Evolutionary conservation across 2,888 invertebrate genomes (phyloP).

Genomic region (Aspidapion aeneum): DNA sequence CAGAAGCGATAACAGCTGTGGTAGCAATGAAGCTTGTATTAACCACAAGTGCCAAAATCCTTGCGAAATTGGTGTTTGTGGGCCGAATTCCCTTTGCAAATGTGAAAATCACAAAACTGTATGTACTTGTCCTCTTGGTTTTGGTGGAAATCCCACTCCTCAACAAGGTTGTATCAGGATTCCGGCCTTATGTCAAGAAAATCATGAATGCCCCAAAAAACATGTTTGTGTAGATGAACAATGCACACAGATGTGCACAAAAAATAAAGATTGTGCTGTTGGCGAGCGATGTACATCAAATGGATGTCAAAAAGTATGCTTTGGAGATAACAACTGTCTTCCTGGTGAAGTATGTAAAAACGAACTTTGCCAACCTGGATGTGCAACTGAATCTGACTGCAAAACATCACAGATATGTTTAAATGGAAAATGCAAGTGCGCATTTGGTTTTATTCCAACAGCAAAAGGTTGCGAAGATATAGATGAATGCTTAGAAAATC

Average conservation of each 20-base stretch:
- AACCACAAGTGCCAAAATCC: slow-evolving; percentile 83
- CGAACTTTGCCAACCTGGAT: slow-evolving; percentile 80
- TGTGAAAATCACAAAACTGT: slow-evolving; percentile 69
- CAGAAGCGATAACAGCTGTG: slow-evolving; percentile 78
- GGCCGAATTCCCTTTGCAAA: slow-evolving; percentile 79
- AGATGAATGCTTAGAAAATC: slow-evolving; percentile 74
- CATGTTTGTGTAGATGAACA: slow-evolving; percentile 75
- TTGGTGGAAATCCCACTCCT: slow-evolving; percentile 82
- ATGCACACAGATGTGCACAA: slow-evolving; percentile 76
- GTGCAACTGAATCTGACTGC: slow-evolving; percentile 78
- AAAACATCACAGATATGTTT: slow-evolving; percentile 73
- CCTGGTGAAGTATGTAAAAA: slow-evolving; percentile 83
- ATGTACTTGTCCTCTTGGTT: slow-evolving; percentile 81
- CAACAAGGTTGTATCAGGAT: slow-evolving; percentile 87
- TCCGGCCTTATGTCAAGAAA: slow-evolving; percentile 64
- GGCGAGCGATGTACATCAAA: slow-evolving; percentile 80
- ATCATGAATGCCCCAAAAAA: slow-evolving; percentile 70
- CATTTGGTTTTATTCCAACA: slow-evolving; percentile 69
- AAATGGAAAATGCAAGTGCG: slow-evolving; percentile 71
- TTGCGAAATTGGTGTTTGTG: slow-evolving; percentile 73
- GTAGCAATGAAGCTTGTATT: slow-evolving; percentile 72
- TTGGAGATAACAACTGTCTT: slow-evolving; percentile 84
- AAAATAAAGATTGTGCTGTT: slow-evolving; percentile 70
- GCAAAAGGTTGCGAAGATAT: slow-evolving; percentile 77
- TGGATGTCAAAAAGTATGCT: slow-evolving; percentile 81